Conservation (phyloP, 2,888 invertebrate species). For the Eubasilissa splendida region DNA sequence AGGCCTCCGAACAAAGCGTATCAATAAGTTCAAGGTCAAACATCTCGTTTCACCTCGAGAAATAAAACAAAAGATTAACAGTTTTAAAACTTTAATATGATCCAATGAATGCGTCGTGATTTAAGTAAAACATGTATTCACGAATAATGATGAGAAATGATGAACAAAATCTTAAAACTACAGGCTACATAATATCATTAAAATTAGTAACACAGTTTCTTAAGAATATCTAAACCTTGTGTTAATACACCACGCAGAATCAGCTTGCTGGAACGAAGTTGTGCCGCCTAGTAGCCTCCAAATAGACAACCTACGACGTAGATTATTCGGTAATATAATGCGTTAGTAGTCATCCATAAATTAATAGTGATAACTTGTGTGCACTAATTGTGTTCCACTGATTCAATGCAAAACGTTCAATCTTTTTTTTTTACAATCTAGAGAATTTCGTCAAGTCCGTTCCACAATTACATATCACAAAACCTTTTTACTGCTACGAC, state of each 20-base stretch:
- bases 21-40: conserved; percentile 27
- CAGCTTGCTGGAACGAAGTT: conserved; percentile 49
- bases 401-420: conserved; percentile 48
- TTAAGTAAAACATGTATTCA: conserved; percentile 28
- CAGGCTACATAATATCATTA: conserved; percentile 50
- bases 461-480: conserved; percentile 44
- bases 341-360: conserved; percentile 9
- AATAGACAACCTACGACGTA: background rate
- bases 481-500: conserved; percentile 37
- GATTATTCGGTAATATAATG: conserved; percentile 12
- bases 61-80: conserved; percentile 42
- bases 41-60: conserved; percentile 13
- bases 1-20: conserved; percentile 11
- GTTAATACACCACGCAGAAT: conserved; percentile 49
- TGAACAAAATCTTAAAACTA: conserved; percentile 47
- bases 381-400: conserved; percentile 49
- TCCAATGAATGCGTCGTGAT: conserved; percentile 39
- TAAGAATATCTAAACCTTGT: conserved; percentile 50
- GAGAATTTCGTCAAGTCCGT: conserved; percentile 33
- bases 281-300: background rate
- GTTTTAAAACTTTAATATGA: conserved; percentile 46
- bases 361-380: background rate
- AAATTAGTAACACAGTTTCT: conserved; percentile 58
- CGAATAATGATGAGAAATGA: conserved; percentile 20
- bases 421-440: conserved; percentile 42